These are phyloP conservation scores for Epicauta chinensis DNA, from an alignment of 1,140 invertebrate species.

Conservation along the genomic window DNA sequence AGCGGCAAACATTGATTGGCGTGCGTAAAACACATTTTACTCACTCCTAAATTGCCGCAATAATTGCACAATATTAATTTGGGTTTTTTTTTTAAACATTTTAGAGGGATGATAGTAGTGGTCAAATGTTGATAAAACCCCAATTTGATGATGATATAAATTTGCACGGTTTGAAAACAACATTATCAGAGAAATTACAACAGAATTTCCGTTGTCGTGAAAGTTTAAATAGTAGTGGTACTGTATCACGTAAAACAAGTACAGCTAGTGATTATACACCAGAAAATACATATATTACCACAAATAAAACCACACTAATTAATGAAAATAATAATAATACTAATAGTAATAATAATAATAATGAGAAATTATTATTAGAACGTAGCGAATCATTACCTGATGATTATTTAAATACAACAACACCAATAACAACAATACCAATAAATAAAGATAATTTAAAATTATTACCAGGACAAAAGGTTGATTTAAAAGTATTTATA, in stretches of 20 bases:
- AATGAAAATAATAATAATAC: too few relatives aligned
- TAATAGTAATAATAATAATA: too few relatives aligned
- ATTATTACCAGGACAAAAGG: conserved; percentile 34
- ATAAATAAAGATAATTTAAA: conserved; percentile 18
- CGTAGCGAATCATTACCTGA: too few relatives aligned
- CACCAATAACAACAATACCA: too few relatives aligned
- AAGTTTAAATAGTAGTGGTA: conserved; percentile 46
- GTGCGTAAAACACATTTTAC: not conserved
- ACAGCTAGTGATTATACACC: conserved; percentile 51
- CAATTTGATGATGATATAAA: conserved; percentile 17
- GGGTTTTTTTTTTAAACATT: conserved; percentile 9
- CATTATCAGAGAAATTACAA: conserved; percentile 35
- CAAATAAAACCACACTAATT: too few relatives aligned
- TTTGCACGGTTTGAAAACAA: conserved; percentile 35
- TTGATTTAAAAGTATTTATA: conserved; percentile 35
- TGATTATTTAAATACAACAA: too few relatives aligned
- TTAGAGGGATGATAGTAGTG: conserved; percentile 32
- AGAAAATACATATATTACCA: conserved; percentile 43
- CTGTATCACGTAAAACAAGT: conserved; percentile 48
- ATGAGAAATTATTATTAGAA: too few relatives aligned
- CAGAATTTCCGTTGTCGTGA: conserved; percentile 40
- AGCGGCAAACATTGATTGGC: too few relatives aligned
- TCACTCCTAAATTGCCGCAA: not conserved
- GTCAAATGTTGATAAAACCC: conserved; percentile 24
- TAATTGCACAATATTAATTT: not conserved